Percentiles rank a stretch among this genome's conserved stretches.
phyloP scores from a whole-genome alignment of 2,888 invertebrate genomes.

The Papilio elwesi region DNA sequence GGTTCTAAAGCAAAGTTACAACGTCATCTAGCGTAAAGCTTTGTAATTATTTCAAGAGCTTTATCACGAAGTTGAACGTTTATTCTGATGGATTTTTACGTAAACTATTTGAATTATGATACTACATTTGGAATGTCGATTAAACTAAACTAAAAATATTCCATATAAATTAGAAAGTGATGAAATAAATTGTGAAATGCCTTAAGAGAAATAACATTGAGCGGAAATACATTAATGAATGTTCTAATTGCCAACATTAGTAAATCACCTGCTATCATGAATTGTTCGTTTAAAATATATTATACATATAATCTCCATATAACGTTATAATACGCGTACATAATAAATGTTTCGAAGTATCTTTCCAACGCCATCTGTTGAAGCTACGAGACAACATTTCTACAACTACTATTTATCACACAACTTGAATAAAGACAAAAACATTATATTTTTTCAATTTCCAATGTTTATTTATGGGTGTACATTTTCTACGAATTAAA shows the following conservation, averaged over 20 bases:
- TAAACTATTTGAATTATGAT: constrained; percentile 9
- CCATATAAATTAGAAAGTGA: constrained; percentile 19
- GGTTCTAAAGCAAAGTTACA: not conserved
- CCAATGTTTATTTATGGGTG: not conserved
- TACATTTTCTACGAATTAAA: not conserved
- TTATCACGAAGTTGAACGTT: not conserved
- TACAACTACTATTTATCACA: no score
- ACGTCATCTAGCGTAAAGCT: constrained; percentile 63
- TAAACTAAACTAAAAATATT: no score
- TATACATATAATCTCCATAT: not conserved
- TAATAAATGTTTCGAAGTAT: no score
- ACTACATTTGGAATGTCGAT: constrained; percentile 4
- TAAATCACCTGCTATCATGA: constrained; percentile 8
- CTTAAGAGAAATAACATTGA: not conserved
- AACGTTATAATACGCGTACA: no score
- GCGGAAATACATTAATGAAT: constrained; percentile 9
- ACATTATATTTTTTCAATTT: no score
- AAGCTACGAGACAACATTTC: no score
- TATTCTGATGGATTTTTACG: constrained; percentile 3
- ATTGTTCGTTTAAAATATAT: not conserved
- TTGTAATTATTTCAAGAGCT: constrained; percentile 40
- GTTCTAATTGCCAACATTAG: not conserved
- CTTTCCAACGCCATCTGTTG: not conserved
- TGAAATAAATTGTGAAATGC: constrained; percentile 12
- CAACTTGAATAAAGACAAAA: no score